Percentiles rank a stretch among this genome's conserved stretches.
Evolutionary conservation across 2,113 vertebrate species (phyloP).

Genomic region (Megaceryle maxima): DNA sequence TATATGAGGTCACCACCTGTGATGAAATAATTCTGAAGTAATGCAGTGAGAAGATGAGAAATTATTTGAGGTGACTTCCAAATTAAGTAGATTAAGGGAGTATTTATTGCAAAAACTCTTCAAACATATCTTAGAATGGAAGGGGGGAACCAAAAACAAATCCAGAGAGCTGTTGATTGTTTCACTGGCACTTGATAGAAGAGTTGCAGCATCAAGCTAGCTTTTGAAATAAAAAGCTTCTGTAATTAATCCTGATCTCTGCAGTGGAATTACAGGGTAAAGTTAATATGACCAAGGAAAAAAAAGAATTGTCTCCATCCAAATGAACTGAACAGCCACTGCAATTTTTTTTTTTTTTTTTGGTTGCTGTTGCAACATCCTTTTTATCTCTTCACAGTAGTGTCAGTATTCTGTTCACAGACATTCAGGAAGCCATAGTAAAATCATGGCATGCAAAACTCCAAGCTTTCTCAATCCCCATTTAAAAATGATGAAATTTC

Average conservation of each 20-base stretch:
- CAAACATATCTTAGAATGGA: constrained; percentile 12
- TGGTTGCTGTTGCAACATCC: constrained; percentile 21
- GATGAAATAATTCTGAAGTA: constrained; percentile 70
- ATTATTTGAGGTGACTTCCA: constrained; percentile 25
- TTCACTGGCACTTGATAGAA: constrained; percentile 34
- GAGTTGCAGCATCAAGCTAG: not conserved
- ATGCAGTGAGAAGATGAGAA: constrained; percentile 47
- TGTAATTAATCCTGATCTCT: constrained; percentile 12
- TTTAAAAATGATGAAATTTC: constrained; percentile 15
- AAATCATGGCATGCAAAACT: constrained; percentile 10
- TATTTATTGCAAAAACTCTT: constrained; percentile 20
- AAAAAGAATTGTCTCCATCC: not conserved
- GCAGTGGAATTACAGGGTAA: not conserved
- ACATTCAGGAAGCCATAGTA: not conserved
- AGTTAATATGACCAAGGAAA: not conserved
- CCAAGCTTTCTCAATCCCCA: not conserved
- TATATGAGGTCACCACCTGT: constrained; percentile 59
- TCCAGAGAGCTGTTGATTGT: constrained; percentile 23
- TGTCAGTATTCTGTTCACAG: not conserved
- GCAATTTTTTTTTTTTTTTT: not conserved
- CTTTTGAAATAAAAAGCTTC: not conserved
- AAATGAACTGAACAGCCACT: not conserved
- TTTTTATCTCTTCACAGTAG: constrained; percentile 33
- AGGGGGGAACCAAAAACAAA: not conserved
- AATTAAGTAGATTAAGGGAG: constrained; percentile 29